phyloP scores from a whole-genome alignment of 2,888 invertebrate species.

The Drosophila paracracens region DNA sequence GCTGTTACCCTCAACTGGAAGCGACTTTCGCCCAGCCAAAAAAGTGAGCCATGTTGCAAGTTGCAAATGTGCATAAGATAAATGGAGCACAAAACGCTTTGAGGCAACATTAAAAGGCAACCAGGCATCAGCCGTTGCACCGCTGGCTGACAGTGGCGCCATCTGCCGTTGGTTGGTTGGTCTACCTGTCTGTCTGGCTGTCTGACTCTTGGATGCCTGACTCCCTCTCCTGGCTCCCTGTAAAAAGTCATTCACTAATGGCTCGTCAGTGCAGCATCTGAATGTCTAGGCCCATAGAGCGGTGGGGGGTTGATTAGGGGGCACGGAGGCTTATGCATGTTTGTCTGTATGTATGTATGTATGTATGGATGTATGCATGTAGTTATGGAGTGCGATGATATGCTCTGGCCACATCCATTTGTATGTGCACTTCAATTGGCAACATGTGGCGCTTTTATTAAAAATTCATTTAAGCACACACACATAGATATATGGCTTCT shows the following conservation, averaged over 20 bases:
- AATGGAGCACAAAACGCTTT: slow-evolving; percentile 70
- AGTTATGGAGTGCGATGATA: slow-evolving; percentile 42
- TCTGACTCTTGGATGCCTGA: background rate
- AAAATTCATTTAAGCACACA: slow-evolving; percentile 71
- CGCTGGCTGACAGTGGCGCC: slow-evolving; percentile 41
- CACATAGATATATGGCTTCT: background rate
- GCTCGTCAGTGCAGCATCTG: slow-evolving; percentile 60
- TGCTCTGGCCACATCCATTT: slow-evolving; percentile 55
- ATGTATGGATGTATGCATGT: background rate
- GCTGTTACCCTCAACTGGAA: background rate
- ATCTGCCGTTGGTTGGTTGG: slow-evolving; percentile 38
- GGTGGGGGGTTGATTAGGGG: too few species aligned
- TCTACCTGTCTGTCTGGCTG: background rate
- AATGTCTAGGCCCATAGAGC: slow-evolving; percentile 21
- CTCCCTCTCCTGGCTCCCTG: slow-evolving; percentile 8
- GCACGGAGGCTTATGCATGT: background rate
- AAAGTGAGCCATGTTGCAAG: slow-evolving; percentile 29
- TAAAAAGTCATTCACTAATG: slow-evolving; percentile 79
- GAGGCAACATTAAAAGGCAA: slow-evolving; percentile 69
- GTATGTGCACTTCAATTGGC: slow-evolving; percentile 73
- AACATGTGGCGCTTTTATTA: slow-evolving; percentile 81
- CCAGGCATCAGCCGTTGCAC: slow-evolving; percentile 17
- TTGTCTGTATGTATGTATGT: background rate
- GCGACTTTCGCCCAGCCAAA: slow-evolving; percentile 17
- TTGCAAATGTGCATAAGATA: slow-evolving; percentile 60